phyloP scores from a whole-genome alignment of 2,113 vertebrate genomes.

The Ursus arctos region DNA sequence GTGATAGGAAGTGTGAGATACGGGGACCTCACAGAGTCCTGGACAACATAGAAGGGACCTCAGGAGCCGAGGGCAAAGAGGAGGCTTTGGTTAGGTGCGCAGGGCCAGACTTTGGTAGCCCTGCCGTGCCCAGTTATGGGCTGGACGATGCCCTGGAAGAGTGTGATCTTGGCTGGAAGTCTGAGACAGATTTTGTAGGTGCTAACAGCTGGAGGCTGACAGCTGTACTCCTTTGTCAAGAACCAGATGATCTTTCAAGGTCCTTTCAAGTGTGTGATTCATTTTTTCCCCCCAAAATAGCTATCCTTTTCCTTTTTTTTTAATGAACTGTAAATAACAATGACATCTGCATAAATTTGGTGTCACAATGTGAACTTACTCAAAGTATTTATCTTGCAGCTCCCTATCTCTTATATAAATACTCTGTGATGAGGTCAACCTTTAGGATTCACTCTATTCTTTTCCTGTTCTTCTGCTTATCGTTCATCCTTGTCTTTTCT shows the following conservation, averaged over 20 bases:
- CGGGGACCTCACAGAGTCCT: not conserved
- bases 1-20: not conserved
- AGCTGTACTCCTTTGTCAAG: not conserved
- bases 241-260: conserved; percentile 49
- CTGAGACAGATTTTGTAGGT: not conserved
- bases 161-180: not conserved
- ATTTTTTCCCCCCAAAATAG: conserved; percentile 6
- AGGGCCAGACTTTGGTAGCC: not conserved
- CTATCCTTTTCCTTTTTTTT: not conserved
- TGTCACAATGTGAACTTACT: conserved; percentile 56
- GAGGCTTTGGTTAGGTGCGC: not conserved
- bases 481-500: conserved; percentile 60
- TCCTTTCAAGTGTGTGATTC: conserved; percentile 41
- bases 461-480: conserved; percentile 49
- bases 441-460: not conserved
- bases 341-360: conserved; percentile 63
- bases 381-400: conserved; percentile 50
- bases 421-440: conserved; percentile 62
- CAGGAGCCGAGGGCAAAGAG: not conserved
- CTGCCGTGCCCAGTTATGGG: not conserved
- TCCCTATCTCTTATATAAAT: conserved; percentile 51
- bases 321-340: conserved; percentile 59
- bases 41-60: not conserved
- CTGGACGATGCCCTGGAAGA: not conserved
- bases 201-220: not conserved